Percentiles rank a stretch among this genome's conserved stretches.
Conservation (phyloP, 2,113 vertebrate species). For the Mormyrus lacerda region DNA sequence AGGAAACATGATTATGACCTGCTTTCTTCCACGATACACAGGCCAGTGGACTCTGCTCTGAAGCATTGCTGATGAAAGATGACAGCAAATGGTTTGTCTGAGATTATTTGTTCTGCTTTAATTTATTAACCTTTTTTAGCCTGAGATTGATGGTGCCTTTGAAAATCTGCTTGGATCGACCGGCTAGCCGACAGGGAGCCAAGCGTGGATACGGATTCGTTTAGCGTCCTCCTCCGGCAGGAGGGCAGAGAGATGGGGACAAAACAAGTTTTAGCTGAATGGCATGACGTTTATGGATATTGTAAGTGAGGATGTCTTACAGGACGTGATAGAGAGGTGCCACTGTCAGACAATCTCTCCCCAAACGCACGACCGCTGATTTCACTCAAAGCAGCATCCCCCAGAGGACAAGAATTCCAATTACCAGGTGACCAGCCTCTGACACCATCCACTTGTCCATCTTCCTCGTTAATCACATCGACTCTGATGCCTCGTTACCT, state of each 20-base stretch:
- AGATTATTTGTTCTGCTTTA: neutral
- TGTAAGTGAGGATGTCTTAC: neutral
- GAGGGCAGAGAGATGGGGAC: neutral
- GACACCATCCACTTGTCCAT: neutral
- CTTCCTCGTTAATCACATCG: neutral
- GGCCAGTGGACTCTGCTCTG: neutral
- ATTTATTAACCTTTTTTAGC: conserved; percentile 6
- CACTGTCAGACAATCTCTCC: neutral
- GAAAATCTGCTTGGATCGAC: neutral
- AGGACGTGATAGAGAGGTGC: neutral
- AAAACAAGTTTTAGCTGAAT: neutral
- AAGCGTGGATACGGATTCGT: neutral
- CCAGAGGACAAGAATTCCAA: neutral
- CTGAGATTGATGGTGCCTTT: neutral
- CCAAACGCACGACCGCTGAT: neutral
- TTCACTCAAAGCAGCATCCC: neutral
- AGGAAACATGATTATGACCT: neutral
- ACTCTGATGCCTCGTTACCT: neutral
- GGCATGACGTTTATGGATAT: neutral
- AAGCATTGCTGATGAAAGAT: neutral
- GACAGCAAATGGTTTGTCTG: neutral
- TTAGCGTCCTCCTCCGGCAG: neutral
- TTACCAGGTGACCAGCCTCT: neutral
- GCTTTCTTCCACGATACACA: neutral
- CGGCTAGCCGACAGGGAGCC: neutral